These are phyloP conservation scores for Diglossa cyanea DNA, from an alignment of 2,797 vertebrate genomes.

Conservation along the genomic window DNA sequence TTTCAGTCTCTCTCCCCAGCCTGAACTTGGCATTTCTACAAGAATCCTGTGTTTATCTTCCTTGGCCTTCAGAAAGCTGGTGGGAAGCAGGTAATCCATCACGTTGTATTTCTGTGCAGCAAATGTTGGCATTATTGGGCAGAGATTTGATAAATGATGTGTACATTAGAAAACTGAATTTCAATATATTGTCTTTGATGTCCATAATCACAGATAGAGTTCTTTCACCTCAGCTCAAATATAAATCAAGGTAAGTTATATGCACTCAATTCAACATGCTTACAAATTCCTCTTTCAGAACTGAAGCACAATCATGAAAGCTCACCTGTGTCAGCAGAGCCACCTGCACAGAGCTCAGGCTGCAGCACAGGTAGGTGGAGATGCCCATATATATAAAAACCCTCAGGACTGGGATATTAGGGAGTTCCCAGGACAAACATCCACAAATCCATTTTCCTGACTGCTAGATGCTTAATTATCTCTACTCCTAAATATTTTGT, in stretches of 20 bases:
- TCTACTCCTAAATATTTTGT: background rate
- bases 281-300: background rate
- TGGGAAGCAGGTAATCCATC: slow-evolving; percentile 33
- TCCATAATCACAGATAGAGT: slow-evolving; percentile 27
- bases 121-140: background rate
- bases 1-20: background rate
- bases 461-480: background rate
- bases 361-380: background rate
- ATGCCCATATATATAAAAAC: background rate
- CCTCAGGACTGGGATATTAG: background rate
- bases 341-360: background rate
- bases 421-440: background rate
- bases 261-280: background rate
- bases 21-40: background rate
- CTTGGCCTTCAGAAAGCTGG: slow-evolving; percentile 9
- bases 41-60: background rate
- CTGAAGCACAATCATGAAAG: background rate
- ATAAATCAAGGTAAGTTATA: slow-evolving; percentile 21
- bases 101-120: slow-evolving; percentile 1
- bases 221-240: background rate
- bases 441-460: background rate
- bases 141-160: slow-evolving; percentile 50
- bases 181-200: slow-evolving; percentile 52
- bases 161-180: slow-evolving; percentile 36
- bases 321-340: background rate